Percentiles rank a stretch among this genome's conserved stretches.
Conservation (phyloP, 2,888 invertebrate species). For the Orchesellides sinensis region DNA sequence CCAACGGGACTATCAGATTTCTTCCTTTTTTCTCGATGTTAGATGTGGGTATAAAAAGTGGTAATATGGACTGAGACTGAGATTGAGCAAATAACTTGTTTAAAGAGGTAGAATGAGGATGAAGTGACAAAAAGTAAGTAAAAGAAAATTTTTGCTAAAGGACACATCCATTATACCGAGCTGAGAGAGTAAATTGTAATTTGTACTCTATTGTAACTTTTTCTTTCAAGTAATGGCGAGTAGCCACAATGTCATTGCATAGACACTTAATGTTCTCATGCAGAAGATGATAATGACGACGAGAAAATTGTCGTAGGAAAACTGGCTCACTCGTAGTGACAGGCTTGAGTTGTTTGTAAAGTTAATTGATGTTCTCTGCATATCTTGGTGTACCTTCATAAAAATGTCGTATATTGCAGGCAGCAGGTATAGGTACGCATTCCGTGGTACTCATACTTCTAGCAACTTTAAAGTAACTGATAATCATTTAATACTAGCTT, state of each 20-base stretch:
- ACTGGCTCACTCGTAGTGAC: conserved; percentile 17
- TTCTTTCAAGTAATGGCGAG: not conserved
- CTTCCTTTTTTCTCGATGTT: conserved; percentile 19
- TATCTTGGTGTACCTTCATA: conserved; percentile 9
- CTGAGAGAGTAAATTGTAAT: conserved; percentile 49
- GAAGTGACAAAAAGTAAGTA: conserved; percentile 20
- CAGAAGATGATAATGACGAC: conserved; percentile 5
- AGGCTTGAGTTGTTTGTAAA: conserved; percentile 50
- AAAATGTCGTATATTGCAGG: not conserved
- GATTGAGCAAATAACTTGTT: too few relatives aligned
- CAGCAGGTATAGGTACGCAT: too few relatives aligned
- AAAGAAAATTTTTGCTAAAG: not conserved
- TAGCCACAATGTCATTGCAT: not conserved
- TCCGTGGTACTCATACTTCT: too few relatives aligned
- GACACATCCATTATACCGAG: conserved; percentile 18
- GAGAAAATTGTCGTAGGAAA: conserved; percentile 49
- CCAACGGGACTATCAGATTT: conserved; percentile 36
- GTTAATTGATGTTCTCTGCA: conserved; percentile 57
- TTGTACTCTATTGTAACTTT: conserved; percentile 26
- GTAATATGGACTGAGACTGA: too few relatives aligned
- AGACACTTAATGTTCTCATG: not conserved
- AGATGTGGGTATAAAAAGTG: too few relatives aligned
- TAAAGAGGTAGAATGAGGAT: not conserved
- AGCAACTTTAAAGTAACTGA: too few relatives aligned
- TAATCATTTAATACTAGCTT: conserved; percentile 39